These are phyloP conservation scores for Aleiodes testaceus DNA, from an alignment of 2,888 invertebrate genomes.

Conservation along the genomic window DNA sequence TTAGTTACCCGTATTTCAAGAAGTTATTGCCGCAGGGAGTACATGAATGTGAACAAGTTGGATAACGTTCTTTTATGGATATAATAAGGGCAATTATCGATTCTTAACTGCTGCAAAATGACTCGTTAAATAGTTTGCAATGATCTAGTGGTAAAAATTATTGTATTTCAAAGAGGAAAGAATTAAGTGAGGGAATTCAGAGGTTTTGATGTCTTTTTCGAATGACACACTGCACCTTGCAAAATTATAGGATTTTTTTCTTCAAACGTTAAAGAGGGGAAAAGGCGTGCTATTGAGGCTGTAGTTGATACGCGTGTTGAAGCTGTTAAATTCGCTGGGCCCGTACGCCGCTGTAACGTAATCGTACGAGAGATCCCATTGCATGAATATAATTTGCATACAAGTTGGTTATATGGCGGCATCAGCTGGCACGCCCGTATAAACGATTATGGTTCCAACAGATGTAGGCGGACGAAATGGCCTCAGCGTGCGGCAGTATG, in stretches of 20 bases:
- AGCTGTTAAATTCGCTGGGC: conserved; percentile 69
- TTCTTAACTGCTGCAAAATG: background rate
- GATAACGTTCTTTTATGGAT: conserved; percentile 28
- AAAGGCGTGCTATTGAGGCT: conserved; percentile 66
- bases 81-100: conserved; percentile 29
- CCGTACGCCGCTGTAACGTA: conserved; percentile 63
- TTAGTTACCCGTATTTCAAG: conserved; percentile 20
- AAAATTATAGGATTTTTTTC: conserved; percentile 27
- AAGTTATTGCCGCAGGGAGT: conserved; percentile 9
- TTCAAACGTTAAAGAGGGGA: conserved; percentile 21
- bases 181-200: background rate
- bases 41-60: conserved; percentile 17
- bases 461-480: conserved; percentile 70
- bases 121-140: conserved; percentile 7
- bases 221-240: background rate
- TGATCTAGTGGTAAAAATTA: conserved; percentile 11
- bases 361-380: conserved; percentile 70
- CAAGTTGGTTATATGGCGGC: conserved; percentile 71
- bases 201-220: background rate
- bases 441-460: conserved; percentile 73
- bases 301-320: conserved; percentile 72
- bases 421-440: conserved; percentile 72
- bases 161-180: conserved; percentile 41
- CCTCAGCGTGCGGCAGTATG: conserved; percentile 42
- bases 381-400: conserved; percentile 74